Conservation (phyloP, 1,140 invertebrate genomes). For the Bombus confusus region DNA sequence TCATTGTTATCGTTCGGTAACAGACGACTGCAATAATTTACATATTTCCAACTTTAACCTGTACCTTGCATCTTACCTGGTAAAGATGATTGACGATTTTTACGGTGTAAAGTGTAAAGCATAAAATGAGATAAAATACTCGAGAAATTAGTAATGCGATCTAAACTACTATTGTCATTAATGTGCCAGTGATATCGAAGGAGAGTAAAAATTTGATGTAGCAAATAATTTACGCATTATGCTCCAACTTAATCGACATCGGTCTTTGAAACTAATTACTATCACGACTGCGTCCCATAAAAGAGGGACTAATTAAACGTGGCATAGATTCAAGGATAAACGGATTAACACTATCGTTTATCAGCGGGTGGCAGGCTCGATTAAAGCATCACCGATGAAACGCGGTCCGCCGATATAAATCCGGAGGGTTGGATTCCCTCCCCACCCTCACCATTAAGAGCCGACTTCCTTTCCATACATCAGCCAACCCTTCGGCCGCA, state of each 20-base stretch:
- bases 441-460: conserved; percentile 71
- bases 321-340: conserved; percentile 27
- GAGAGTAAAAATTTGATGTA: no score
- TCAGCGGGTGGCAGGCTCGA: conserved; percentile 38
- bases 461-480: conserved; percentile 73
- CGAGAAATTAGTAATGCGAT: no score
- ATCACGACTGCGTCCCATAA: not conserved
- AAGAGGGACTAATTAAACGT: conserved; percentile 22
- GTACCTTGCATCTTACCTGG: no score
- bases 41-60: no score
- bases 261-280: not conserved
- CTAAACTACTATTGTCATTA: no score
- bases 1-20: no score
- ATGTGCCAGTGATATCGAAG: no score
- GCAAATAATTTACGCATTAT: no score
- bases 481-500: conserved; percentile 66
- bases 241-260: not conserved
- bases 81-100: no score
- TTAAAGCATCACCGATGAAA: conserved; percentile 63
- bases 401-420: conserved; percentile 58
- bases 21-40: no score
- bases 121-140: no score
- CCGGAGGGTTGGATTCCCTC: conserved; percentile 43
- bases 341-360: conserved; percentile 53
- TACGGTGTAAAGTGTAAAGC: no score